Base-by-base conservation (phyloP, 2,113 vertebrate species). In the Nibea albiflora region DNA sequence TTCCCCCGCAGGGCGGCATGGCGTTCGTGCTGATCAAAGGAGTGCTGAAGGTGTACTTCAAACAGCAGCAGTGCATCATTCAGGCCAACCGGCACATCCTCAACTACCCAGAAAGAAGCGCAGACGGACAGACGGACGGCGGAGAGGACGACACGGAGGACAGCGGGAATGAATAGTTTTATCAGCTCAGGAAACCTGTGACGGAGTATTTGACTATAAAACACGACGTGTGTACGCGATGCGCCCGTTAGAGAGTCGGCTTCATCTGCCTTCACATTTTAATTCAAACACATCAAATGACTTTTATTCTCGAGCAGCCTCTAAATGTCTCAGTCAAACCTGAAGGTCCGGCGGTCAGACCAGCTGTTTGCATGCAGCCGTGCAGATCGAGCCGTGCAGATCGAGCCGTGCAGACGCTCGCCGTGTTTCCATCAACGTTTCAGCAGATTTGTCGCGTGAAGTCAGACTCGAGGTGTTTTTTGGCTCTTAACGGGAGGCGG, bases 11-110 rank as follows among this genome's bases (percentile, higher is more conserved):
- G 95, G 95, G 95, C 0, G 95, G 95, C 56, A 92, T 95, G 6
- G 92, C 93, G 0, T 96, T 95, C 2, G 89, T 95, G 26, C 50
- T 94, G 80, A 93, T 96, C 14, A 96, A 95, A 20, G 95, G 95
- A 4, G 89, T 88, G 0, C 12, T 96, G 35, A 95, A 96, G 81
- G 93, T 96, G 31, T 95, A 96, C 56, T 95, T 95, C 85, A 95
- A 93, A 61, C 95, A 95, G 83, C 95, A 96, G 90, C 94, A 95
- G 85, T 94, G 86, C 78, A 63, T 94, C 71, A 90, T 93, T 42
- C 95, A 95, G 66, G 89, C 93, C 58, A 93, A 92, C 83, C 86
- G 95, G 1, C 89, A 89, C 22, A 95, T 96, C 86, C 92, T 95
- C 2, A 93, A 95, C 92, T 95, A 93, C 70, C 90, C 91, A 0